Conservation (phyloP, 53 echinoderm and acorn worm species). For the Henricia sp. region DNA sequence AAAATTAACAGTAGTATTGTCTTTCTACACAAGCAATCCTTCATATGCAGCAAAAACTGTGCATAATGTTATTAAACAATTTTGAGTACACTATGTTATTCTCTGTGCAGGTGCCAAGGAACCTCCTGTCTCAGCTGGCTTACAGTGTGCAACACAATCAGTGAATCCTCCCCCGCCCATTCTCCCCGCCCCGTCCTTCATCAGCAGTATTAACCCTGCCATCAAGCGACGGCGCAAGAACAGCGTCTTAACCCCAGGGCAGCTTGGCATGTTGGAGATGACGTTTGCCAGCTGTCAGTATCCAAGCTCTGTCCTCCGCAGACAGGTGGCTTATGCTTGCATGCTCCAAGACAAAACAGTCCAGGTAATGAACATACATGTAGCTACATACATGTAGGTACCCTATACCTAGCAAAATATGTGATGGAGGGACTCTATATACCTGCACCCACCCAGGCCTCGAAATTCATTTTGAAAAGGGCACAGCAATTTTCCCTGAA, state of each 20-base stretch:
- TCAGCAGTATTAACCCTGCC: neutral
- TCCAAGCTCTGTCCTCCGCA: conserved; percentile 57
- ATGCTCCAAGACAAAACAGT: conserved; percentile 15
- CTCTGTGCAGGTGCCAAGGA: neutral
- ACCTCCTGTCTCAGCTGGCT: neutral
- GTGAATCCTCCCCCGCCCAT: neutral
- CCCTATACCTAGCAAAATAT: neutral
- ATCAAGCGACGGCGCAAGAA: conserved; percentile 4
- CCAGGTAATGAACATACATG: conserved; percentile 23
- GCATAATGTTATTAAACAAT: no score
- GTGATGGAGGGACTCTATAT: neutral
- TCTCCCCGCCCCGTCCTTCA: neutral
- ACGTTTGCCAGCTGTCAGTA: conserved; percentile 58
- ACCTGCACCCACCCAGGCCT: neutral
- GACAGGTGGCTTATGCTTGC: conserved; percentile 54
- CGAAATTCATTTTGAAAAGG: neutral
- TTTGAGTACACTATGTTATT: no score
- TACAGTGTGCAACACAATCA: no score
- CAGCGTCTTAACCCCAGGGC: conserved; percentile 18
- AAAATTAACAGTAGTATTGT: no score
- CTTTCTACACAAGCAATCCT: no score
- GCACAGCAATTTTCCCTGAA: no score
- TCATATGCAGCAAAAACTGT: no score
- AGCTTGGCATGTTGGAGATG: conserved; percentile 62
- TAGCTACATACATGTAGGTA: neutral